Evolutionary conservation across 2,888 invertebrate genomes (phyloP).

Genomic region (Parthenolecanium corni): DNA sequence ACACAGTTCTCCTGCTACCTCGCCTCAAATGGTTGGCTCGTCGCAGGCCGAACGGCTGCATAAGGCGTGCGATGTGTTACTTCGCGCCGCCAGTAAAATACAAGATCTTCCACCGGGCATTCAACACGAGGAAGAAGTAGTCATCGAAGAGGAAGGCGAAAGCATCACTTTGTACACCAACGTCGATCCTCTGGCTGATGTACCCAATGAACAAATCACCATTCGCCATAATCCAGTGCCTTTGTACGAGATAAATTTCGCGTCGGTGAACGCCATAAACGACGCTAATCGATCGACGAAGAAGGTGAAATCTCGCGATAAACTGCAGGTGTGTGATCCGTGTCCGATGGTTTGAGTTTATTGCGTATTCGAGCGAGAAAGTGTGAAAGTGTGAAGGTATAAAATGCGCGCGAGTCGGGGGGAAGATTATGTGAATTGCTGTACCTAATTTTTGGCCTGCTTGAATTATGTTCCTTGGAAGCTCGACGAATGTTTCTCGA

Average conservation of each 20-base stretch:
- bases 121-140: conserved; percentile 19
- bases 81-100: conserved; percentile 25
- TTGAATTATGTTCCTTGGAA: too few relatives aligned
- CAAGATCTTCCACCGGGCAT: conserved; percentile 25
- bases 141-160: conserved; percentile 19
- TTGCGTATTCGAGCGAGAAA: too few relatives aligned
- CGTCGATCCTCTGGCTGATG: conserved; percentile 1
- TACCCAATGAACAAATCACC: conserved; percentile 21
- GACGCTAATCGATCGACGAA: conserved; percentile 11
- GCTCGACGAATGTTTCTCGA: too few relatives aligned
- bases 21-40: conserved; percentile 21
- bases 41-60: conserved; percentile 25
- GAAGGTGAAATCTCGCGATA: conserved; percentile 20
- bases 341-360: too few relatives aligned
- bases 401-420: too few relatives aligned
- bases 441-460: too few relatives aligned
- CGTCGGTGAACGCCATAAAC: conserved; percentile 18
- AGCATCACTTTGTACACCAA: conserved; percentile 18
- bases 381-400: too few relatives aligned
- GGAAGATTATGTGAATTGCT: too few relatives aligned
- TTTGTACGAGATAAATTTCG: conserved; percentile 22
- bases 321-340: conserved; percentile 9
- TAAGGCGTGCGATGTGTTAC: conserved; percentile 26
- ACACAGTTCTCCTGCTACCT: conserved; percentile 25
- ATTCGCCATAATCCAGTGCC: conserved; percentile 27